phyloP scores from a whole-genome alignment of 2,797 vertebrate genomes.

The Clangula hyemalis region DNA sequence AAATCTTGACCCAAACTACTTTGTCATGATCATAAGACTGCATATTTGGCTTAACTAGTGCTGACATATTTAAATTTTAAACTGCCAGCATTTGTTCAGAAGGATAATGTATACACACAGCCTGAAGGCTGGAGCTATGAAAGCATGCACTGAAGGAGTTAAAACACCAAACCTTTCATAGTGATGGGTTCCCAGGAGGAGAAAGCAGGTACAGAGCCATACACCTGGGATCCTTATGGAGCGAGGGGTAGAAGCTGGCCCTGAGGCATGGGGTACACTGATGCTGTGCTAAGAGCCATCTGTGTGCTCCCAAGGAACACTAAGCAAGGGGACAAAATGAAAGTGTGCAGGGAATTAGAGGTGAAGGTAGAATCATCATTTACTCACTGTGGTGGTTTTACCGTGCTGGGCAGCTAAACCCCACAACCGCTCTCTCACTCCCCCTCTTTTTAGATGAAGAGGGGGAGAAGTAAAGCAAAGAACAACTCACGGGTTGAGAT shows the following conservation, averaged over 20 bases:
- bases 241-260: neutral
- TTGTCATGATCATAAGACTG: neutral
- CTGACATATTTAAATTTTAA: conserved; percentile 10
- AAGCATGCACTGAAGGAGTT: neutral
- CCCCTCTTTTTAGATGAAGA: no score
- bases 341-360: neutral
- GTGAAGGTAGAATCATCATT: neutral
- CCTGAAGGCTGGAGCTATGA: neutral
- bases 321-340: neutral
- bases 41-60: neutral
- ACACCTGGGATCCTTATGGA: neutral
- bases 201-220: neutral
- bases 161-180: neutral
- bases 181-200: neutral
- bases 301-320: neutral
- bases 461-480: no score
- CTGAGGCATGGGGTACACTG: neutral
- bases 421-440: no score
- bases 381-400: neutral
- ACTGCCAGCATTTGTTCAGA: neutral
- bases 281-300: neutral
- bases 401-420: no score
- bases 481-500: no score
- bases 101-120: neutral
- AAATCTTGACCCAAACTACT: conserved; percentile 5